Base-by-base conservation (phyloP, 1,140 invertebrate species). In the Ostrea edulis region DNA sequence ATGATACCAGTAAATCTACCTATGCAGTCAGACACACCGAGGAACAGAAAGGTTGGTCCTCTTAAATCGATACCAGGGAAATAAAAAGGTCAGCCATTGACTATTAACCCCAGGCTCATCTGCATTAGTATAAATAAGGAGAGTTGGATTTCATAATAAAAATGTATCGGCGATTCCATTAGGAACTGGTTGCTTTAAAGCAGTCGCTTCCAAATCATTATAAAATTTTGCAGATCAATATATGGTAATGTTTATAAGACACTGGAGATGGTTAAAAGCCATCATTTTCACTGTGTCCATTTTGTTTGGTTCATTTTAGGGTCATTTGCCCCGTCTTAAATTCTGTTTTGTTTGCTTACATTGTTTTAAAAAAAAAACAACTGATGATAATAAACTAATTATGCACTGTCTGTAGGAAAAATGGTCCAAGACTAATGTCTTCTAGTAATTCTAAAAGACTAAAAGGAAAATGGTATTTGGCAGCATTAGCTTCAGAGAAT, bases 1-100 rank as follows among this genome's bases (percentile, higher is more conserved):
- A 94, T 89, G 92, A 94, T 81, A 90, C 90, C 12, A 86, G 71
- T n/a, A 93, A 92, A n/a, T 93, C 92, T 68, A 91, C 89, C 35
- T 94, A 93, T 83, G 90, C 91, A 68, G 93, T 94, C 58, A 90
- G 91, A 88, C 93, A 94, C 86, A 91, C 86, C 17, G 91, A 93
- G 62, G 92, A 92, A 22, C 85, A 91, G 51, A 93, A 92, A 89
- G 90, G 92, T 93, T 77, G 25, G 68, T 77, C 68, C 35, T 44
- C 9, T 12, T 14, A 77, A 77, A 77, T 77, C 68, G 35, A 77
- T 77, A 29, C 25, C 2, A 35, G 12, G 9, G 68, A 29, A 12
- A 77, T 14, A 77, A 62, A 77, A 77, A 17, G 68, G 68, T 77
- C 68, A 77, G 14, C 29, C 3, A 14, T n/a, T 77, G 68, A 29